These are phyloP conservation scores for Himalopsyche japonica DNA, from an alignment of 2,888 invertebrate species.

Conservation along the genomic window DNA sequence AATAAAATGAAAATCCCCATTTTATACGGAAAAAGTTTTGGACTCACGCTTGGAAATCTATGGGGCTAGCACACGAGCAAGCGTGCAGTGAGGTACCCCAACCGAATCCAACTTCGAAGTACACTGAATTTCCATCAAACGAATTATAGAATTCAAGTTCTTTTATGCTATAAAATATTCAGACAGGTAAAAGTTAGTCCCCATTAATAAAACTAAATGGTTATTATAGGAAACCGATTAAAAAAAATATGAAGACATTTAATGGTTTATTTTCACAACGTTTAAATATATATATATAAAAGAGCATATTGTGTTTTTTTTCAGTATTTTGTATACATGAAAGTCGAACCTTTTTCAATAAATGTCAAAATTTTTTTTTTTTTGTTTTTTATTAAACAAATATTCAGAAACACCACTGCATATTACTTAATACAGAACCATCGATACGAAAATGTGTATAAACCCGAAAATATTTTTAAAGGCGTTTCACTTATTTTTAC, in stretches of 20 bases:
- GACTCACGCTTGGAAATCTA: conserved; percentile 25
- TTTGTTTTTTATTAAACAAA: not conserved
- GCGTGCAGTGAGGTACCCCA: not conserved
- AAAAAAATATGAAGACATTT: no score
- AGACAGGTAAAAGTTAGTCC: not conserved
- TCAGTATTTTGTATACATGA: no score
- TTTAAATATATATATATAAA: no score
- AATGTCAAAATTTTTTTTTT: no score
- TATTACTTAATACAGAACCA: not conserved
- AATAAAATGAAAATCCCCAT: conserved; percentile 39
- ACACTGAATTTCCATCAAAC: conserved; percentile 13
- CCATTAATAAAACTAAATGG: no score
- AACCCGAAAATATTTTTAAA: not conserved
- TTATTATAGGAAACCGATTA: no score
- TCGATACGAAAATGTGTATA: not conserved
- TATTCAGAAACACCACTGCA: not conserved
- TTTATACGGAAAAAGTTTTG: conserved; percentile 32
- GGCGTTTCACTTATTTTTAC: conserved; percentile 11
- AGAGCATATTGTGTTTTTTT: no score
- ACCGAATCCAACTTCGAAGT: not conserved
- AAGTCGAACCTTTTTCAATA: no score
- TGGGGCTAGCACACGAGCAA: conserved; percentile 9
- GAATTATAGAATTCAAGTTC: not conserved
- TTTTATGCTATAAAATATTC: not conserved
- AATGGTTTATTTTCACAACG: no score